These are phyloP conservation scores for Diloba caeruleocephala DNA, from an alignment of 2,888 invertebrate genomes.

Conservation along the genomic window DNA sequence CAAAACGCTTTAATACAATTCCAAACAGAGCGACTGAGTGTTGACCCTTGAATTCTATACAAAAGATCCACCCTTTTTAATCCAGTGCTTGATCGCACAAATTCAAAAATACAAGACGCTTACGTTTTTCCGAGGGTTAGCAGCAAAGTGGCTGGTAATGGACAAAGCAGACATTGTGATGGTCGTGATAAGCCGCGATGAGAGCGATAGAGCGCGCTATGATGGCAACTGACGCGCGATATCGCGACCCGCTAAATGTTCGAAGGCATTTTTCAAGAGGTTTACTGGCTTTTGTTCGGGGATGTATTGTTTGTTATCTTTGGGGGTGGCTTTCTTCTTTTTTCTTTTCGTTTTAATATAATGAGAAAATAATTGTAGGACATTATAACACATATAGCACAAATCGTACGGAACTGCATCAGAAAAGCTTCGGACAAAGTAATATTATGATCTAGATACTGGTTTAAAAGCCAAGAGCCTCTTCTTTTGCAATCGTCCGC, in stretches of 20 bases:
- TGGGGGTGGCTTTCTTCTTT: not conserved
- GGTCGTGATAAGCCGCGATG: slow-evolving; percentile 40
- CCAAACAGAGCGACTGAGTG: not conserved
- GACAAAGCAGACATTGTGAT: slow-evolving; percentile 40
- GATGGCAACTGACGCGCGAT: slow-evolving; percentile 19
- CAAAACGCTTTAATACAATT: not conserved
- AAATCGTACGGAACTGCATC: no score
- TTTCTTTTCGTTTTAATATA: not conserved
- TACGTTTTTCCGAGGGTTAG: slow-evolving; percentile 21
- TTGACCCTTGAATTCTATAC: slow-evolving; percentile 6
- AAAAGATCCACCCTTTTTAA: slow-evolving; percentile 17
- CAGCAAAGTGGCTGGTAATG: slow-evolving; percentile 38
- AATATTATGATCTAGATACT: no score
- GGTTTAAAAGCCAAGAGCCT: no score
- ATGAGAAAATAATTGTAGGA: no score
- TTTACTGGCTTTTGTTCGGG: slow-evolving; percentile 12
- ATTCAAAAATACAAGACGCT: slow-evolving; percentile 43
- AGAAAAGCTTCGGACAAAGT: no score
- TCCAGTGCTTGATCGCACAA: slow-evolving; percentile 24
- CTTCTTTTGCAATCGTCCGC: no score
- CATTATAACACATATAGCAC: no score
- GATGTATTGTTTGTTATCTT: not conserved
- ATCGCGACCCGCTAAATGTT: slow-evolving; percentile 10
- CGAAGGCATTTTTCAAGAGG: slow-evolving; percentile 14
- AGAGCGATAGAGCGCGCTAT: slow-evolving; percentile 22